These are phyloP conservation scores for Umimayanthus kanabou DNA, from an alignment of 92 coral and sea anemone genomes.

Conservation along the genomic window DNA sequence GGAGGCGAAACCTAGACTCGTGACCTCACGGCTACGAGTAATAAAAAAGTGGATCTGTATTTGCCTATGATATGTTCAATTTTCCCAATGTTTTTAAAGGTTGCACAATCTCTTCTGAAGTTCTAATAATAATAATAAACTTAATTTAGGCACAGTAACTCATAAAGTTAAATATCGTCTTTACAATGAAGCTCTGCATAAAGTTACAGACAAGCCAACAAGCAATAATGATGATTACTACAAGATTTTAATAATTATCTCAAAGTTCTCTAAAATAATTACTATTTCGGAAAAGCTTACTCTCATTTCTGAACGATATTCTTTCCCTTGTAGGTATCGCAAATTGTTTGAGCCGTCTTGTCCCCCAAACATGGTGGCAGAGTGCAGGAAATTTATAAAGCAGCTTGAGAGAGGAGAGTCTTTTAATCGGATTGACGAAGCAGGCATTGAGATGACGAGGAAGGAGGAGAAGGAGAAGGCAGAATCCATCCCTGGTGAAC, in stretches of 20 bases:
- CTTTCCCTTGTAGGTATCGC: slow-evolving; percentile 8
- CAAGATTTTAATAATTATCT: no score
- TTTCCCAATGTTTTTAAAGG: not conserved
- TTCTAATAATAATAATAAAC: no score
- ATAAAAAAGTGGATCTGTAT: not conserved
- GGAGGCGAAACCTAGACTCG: no score
- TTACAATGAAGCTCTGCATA: no score
- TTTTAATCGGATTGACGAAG: not conserved
- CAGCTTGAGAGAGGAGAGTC: slow-evolving; percentile 12
- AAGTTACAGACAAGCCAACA: no score
- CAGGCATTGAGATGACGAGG: not conserved
- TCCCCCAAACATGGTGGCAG: not conserved
- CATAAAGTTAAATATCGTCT: no score
- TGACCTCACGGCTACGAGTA: no score
- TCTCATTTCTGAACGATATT: not conserved
- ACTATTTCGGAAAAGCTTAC: not conserved
- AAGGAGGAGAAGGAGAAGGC: not conserved
- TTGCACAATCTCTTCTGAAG: no score
- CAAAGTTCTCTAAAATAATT: no score
- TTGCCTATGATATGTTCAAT: not conserved
- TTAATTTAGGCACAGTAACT: no score
- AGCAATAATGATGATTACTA: no score
- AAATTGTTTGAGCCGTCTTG: slow-evolving; percentile 3
- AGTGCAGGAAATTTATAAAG: slow-evolving; percentile 19
- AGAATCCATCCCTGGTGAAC: slow-evolving; percentile 1